Evolutionary conservation across 2,113 vertebrate species (phyloP).

Genomic region (Platichthys stellatus): DNA sequence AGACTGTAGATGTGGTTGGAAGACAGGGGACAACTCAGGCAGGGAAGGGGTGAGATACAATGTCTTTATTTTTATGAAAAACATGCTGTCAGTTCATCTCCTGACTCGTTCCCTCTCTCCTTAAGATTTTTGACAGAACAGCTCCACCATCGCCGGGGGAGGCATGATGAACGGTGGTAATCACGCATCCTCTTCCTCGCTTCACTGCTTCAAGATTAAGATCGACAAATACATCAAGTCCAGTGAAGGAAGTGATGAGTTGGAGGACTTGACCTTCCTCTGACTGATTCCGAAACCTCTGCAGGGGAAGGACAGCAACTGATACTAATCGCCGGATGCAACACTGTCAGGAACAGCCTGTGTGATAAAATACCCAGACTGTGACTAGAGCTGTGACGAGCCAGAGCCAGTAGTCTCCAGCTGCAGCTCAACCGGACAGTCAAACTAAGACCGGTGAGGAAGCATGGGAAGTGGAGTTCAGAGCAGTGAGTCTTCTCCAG

Average conservation of each 20-base stretch:
- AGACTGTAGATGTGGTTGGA: conserved; percentile 22
- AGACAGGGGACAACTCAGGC: conserved; percentile 14
- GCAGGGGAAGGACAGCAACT: background rate
- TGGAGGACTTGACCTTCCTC: conserved; percentile 21
- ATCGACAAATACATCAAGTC: background rate
- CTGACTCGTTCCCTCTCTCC: conserved; percentile 43
- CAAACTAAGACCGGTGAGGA: background rate
- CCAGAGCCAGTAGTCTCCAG: conserved; percentile 7
- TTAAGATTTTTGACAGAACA: conserved; percentile 45
- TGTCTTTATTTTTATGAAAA: conserved; percentile 40
- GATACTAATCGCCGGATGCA: conserved; percentile 50
- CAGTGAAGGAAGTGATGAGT: conserved; percentile 1
- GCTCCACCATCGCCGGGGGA: conserved; percentile 29
- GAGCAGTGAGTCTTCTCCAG: conserved; percentile 21
- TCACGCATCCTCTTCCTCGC: conserved; percentile 12
- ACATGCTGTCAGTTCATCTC: conserved; percentile 36
- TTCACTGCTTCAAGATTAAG: background rate
- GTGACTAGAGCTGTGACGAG: conserved; percentile 17
- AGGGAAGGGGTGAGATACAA: conserved; percentile 37
- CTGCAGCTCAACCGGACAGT: conserved; percentile 17
- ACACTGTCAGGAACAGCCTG: conserved; percentile 32
- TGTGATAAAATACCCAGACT: conserved; percentile 24
- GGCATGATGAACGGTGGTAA: background rate
- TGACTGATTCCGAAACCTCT: conserved; percentile 6
- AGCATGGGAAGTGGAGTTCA: conserved; percentile 65